These are phyloP conservation scores for Himalopsyche kuldschensis DNA, from an alignment of 2,888 invertebrate genomes.

Conservation along the genomic window DNA sequence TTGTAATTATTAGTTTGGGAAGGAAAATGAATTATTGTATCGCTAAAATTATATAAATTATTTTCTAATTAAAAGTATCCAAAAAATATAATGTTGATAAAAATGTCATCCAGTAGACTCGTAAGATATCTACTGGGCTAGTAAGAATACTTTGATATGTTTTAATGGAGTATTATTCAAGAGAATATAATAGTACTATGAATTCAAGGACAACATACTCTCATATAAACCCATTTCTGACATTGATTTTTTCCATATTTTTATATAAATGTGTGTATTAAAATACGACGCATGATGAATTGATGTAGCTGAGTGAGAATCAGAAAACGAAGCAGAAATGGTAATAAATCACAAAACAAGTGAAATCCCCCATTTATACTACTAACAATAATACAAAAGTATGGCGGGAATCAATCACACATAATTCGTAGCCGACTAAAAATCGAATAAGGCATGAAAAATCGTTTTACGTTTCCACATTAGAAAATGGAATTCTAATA, in stretches of 20 bases:
- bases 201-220: too few species aligned
- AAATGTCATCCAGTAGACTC: too few species aligned
- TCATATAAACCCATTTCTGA: background rate
- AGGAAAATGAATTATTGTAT: too few species aligned
- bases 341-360: constrained; percentile 1
- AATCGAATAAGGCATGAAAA: background rate
- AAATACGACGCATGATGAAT: background rate
- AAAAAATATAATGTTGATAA: too few species aligned
- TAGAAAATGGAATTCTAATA: too few species aligned
- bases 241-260: background rate
- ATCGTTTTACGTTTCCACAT: too few species aligned
- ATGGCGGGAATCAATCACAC: background rate
- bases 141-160: background rate
- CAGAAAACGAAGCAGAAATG: constrained; percentile 10
- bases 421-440: background rate
- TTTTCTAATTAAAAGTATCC: too few species aligned
- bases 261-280: background rate
- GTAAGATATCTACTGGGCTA: too few species aligned
- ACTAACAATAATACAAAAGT: background rate
- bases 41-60: too few species aligned
- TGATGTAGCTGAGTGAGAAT: constrained; percentile 36
- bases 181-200: background rate
- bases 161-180: background rate
- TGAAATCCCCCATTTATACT: background rate
- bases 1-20: too few species aligned